Base-by-base conservation (phyloP, 2,797 vertebrate species). In the Gymnopithys bicolor region DNA sequence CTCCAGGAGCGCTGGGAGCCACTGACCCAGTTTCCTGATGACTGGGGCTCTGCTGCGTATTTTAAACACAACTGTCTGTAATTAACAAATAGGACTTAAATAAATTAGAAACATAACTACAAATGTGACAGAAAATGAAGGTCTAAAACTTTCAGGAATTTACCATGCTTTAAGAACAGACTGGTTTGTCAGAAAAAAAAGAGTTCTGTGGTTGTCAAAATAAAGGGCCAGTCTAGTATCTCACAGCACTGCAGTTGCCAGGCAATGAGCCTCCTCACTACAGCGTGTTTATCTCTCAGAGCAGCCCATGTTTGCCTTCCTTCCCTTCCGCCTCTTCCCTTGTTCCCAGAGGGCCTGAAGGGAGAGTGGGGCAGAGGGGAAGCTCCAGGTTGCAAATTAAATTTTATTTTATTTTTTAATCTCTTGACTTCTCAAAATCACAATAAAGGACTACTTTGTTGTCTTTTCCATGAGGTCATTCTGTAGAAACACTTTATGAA, bases 181-280 rank as follows among this genome's bases (percentile, higher is more conserved):
- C 79, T 60, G 69, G 58, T 80, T 68, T 90, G 58, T 87, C 83
- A 94, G 67, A 77, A 90, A 85, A 39, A 85, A 39, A 58, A 86
- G n/a, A 75, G 37, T 77, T 95, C 73, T 79, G 66, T 53, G 69
- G 67, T 70, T 94, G 91, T 76, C 81, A 94, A 81, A 91, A 79
- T 85, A 66, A 80, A 85, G 75, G 56, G 27, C 81, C 93, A 75
- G 90, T 86, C 86, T 37, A 93, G 80, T 37, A 75, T 35, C 81
- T 67, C 73, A 66, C 69, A 88, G 69, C 24, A 52, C 77, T 82
- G 66, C 37, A 78, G 77, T 84, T 90, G 81, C 91, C 87, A 95
- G 74, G 91, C 87, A 93, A 92, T 92, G 75, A 92, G 25, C 73
- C 84, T 84, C 77, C 80, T 95, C 84, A 84, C 80, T 84, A 74